Conservation (phyloP, 2,888 invertebrate genomes). For the Diaperis boleti region DNA sequence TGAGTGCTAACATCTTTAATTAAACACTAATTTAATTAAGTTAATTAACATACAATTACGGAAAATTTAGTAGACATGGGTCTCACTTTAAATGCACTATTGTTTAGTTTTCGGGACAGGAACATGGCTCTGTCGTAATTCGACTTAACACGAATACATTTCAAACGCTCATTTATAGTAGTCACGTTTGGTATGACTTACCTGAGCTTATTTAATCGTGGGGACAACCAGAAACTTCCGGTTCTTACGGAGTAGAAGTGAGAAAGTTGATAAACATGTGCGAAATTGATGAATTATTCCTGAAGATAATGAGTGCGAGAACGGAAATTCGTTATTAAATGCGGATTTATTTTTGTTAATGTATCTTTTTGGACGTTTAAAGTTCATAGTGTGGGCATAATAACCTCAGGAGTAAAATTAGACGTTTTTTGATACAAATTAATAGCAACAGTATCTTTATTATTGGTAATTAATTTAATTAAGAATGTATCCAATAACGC, state of each 20-base stretch:
- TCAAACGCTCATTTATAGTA: slow-evolving; percentile 9
- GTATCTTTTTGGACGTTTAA: background rate
- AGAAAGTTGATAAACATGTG: slow-evolving; percentile 17
- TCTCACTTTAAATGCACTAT: slow-evolving; percentile 24
- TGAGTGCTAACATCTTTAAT: slow-evolving; percentile 40
- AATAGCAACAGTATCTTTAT: slow-evolving; percentile 4
- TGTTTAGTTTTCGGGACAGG: slow-evolving; percentile 22
- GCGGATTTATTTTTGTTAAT: background rate
- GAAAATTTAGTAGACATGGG: slow-evolving; percentile 12
- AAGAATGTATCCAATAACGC: slow-evolving; percentile 3
- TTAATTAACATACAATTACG: slow-evolving; percentile 52
- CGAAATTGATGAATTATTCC: slow-evolving; percentile 17
- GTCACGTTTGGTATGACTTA: slow-evolving; percentile 24
- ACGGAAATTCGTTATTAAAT: background rate
- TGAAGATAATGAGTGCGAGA: slow-evolving; percentile 4
- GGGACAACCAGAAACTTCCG: slow-evolving; percentile 19
- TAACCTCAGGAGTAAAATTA: no score
- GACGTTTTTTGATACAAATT: no score
- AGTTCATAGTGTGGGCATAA: background rate
- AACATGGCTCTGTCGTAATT: slow-evolving; percentile 18
- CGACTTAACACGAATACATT: slow-evolving; percentile 15
- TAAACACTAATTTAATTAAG: slow-evolving; percentile 50
- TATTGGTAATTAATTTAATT: slow-evolving; percentile 14
- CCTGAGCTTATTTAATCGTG: slow-evolving; percentile 12
- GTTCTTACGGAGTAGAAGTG: slow-evolving; percentile 3